Evolutionary conservation across 1,140 invertebrate genomes (phyloP), one percentile per base, ranked within the genome.

Genomic region (Cataglyphis hispanica): DNA sequence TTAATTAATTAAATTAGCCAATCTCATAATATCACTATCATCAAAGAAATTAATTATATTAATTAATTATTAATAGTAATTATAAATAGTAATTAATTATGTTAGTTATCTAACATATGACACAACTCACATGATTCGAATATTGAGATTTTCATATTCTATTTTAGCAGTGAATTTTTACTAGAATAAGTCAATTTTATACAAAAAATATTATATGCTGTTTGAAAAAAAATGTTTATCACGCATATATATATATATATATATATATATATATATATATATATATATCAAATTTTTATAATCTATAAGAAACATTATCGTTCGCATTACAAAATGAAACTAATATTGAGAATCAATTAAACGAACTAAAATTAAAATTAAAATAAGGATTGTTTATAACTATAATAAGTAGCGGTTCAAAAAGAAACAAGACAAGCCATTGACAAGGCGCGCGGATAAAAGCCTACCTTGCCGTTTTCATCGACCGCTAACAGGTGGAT

Each of bases 401-500:
- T 50, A 5, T 16, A 50, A n/a, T 25, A 58, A 43, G 2, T 3
- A 64, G 19, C 25, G 22, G 10, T 60, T 25, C 8, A 58, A 60
- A 27, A 19, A 63, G 22, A 6, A 77, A 46, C 13, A 67, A 58
- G 8, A 40, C 56, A 11, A 75, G 6, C 53, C 16, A 6, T 43
- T 10, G 53, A 37, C 25, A 34, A 46, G 19, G 56, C 46, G 16
- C 46, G 46, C 46, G 46, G 46, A 19, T 19, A 53, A 72, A 43
- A 46, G n/a, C 63, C 50, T 88, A 88, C 81, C 87, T 85, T 87
- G 3, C 58, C 83, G 63, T 69, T 88, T 66, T 88, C 80, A 88
- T 78, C 69, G 86, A 87, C 60, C 67, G 74, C 10, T 85, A 88
- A 88, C 86, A 87, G 86, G 74, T 85, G 86, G 86, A 88, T 78